Evolutionary conservation across 2,797 vertebrate genomes (phyloP).

Genomic region (Anniella stebbinsi): DNA sequence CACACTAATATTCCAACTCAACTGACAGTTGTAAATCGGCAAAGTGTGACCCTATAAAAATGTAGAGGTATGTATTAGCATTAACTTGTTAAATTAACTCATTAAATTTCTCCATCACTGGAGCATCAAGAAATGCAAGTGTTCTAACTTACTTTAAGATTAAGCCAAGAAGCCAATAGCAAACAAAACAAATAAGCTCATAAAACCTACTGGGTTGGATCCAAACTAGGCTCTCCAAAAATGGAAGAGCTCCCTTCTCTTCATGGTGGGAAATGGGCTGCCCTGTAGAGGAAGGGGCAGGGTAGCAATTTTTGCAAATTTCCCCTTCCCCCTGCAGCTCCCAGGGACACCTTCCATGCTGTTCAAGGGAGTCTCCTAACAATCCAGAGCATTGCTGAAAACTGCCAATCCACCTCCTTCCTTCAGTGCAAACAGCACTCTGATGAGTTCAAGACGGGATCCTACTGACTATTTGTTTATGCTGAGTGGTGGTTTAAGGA

Average conservation of each 20-base stretch:
- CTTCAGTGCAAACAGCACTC: too few relatives aligned
- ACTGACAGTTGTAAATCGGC: background rate
- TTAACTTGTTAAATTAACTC: background rate
- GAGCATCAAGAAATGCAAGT: background rate
- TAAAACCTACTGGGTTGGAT: constrained; percentile 27
- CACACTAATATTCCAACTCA: background rate
- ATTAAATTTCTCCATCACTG: background rate
- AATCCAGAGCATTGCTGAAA: too few relatives aligned
- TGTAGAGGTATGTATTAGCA: background rate
- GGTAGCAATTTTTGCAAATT: too few relatives aligned
- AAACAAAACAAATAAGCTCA: constrained; percentile 42
- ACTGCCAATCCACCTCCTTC: too few relatives aligned
- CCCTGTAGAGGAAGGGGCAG: too few relatives aligned
- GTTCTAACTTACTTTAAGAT: background rate
- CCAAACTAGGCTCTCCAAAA: background rate
- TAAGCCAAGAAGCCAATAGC: background rate
- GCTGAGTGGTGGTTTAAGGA: constrained; percentile 39
- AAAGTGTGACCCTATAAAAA: background rate
- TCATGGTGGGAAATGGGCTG: too few relatives aligned
- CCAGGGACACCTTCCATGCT: too few relatives aligned
- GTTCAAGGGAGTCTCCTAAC: too few relatives aligned
- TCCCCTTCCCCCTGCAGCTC: too few relatives aligned
- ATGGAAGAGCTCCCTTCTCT: background rate
- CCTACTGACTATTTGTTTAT: constrained; percentile 22
- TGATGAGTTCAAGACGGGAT: too few relatives aligned